A percentile compares a stretch with the other conserved stretches of the same genome.
Evolutionary conservation across 1,140 invertebrate genomes (phyloP).

Genomic region (Pseudomyrmex flavicornis): DNA sequence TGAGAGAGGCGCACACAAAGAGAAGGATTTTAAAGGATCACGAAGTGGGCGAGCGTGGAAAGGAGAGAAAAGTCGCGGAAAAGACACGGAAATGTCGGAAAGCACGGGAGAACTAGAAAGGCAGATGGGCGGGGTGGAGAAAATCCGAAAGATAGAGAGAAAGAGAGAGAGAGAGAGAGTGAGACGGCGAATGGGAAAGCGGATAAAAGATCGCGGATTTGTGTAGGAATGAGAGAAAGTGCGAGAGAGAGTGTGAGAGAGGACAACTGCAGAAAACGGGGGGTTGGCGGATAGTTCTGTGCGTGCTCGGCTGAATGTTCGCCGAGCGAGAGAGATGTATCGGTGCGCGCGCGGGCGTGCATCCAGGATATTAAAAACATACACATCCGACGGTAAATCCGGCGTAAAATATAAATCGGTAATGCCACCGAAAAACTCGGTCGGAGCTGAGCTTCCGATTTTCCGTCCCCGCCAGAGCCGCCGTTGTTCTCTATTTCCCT

Average conservation of each 20-base stretch:
- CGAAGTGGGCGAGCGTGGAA: conserved; percentile 29
- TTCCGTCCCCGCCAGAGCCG: background rate
- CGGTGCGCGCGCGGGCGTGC: background rate
- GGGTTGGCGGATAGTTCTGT: conserved; percentile 1
- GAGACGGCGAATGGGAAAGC: background rate
- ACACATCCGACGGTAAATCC: conserved; percentile 60
- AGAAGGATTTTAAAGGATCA: conserved; percentile 50
- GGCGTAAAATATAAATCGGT: conserved; percentile 65
- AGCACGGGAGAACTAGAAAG: background rate
- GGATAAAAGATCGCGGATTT: conserved; percentile 48
- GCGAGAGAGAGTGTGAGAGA: background rate
- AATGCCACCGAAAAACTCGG: conserved; percentile 64
- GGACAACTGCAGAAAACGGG: background rate
- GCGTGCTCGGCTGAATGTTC: conserved; percentile 44
- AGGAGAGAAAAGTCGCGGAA: conserved; percentile 14
- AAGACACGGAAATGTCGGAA: conserved; percentile 8
- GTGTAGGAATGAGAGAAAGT: conserved; percentile 43
- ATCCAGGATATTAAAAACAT: conserved; percentile 61
- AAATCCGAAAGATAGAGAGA: background rate
- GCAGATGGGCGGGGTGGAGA: too few relatives aligned
- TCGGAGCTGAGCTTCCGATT: conserved; percentile 45
- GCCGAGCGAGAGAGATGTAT: conserved; percentile 38
- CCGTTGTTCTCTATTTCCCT: background rate
- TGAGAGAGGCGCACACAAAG: conserved; percentile 16
- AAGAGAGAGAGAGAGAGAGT: background rate